Conservation (phyloP, 2,888 invertebrate species). For the Gisinianus flammeolus region DNA sequence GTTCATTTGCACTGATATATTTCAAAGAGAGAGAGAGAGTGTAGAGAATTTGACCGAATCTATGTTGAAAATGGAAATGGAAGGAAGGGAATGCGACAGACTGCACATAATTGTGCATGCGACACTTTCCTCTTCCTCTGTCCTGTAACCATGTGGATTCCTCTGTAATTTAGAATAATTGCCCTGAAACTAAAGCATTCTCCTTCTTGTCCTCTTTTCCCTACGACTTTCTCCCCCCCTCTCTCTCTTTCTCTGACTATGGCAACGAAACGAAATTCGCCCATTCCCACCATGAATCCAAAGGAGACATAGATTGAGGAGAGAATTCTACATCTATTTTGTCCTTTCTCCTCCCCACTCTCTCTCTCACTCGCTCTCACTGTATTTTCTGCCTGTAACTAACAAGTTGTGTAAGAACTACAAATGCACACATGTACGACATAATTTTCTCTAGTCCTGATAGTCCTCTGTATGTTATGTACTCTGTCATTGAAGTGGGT, state of each 20-base stretch:
- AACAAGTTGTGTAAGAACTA: no score
- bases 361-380: neutral
- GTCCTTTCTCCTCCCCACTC: neutral
- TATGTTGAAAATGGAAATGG: neutral
- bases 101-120: conserved; percentile 33
- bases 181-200: conserved; percentile 5
- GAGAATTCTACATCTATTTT: no score
- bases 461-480: no score
- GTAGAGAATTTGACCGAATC: no score
- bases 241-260: neutral
- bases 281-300: no score
- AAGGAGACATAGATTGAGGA: neutral
- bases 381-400: no score
- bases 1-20: no score
- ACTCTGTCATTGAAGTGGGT: no score
- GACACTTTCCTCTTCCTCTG: conserved; percentile 15
- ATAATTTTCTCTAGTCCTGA: no score
- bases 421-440: no score
- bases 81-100: conserved; percentile 19
- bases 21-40: no score
- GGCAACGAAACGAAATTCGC: neutral
- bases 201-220: neutral
- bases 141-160: neutral
- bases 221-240: neutral
- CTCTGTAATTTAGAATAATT: conserved; percentile 33